Base-by-base conservation (phyloP, 2,888 invertebrate genomes). In the Meghimatium bilineatum region DNA sequence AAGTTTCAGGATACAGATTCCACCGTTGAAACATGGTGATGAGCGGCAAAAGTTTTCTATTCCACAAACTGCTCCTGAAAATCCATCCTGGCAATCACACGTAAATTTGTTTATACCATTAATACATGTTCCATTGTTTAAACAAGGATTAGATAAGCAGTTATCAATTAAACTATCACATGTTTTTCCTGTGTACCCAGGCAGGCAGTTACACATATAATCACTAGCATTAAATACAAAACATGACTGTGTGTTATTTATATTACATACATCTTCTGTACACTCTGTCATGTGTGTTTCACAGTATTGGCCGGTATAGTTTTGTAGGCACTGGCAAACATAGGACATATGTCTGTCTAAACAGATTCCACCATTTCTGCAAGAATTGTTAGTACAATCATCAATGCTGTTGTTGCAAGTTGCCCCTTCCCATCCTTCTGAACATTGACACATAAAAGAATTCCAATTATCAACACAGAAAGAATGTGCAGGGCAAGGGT, bases 401-500 rank as follows among this genome's bases (percentile, higher is more conserved):
- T 91, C 89, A 34, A 90, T 89, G 85, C 90, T 88, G 26, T 87
- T 74, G 32, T 87, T 79, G 83, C 92, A 92, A 72, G 86, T 87
- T 26, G 75, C 83, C 14, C 91, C 92, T 66, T 88, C 88, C 86
- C 89, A 92, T 1, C 91, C 91, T 36, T 86, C 87, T 3, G 88
- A 71, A 88, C 93, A 93, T 0, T 87, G 85, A 82, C 93, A 93
- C 1, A 84, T 75, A 79, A 88, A 87, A 12, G 74, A 72, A 86
- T 92, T 92, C 92, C 92, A 92, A 8, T 86, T 72, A 85, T 91
- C 90, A 10, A 82, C 71, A 85, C 93, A 93, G 52, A 85, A 85
- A 3, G 91, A 82, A 82, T 92, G 90, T 10, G 80, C 85, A 12
- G 89, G 88, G 86, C 93, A 93, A 0, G 89, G 89, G 66, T 88